Percentiles rank a stretch among this genome's conserved stretches.
These are phyloP conservation scores for Abrostola tripartita DNA, from an alignment of 2,888 invertebrate species.

Conservation along the genomic window DNA sequence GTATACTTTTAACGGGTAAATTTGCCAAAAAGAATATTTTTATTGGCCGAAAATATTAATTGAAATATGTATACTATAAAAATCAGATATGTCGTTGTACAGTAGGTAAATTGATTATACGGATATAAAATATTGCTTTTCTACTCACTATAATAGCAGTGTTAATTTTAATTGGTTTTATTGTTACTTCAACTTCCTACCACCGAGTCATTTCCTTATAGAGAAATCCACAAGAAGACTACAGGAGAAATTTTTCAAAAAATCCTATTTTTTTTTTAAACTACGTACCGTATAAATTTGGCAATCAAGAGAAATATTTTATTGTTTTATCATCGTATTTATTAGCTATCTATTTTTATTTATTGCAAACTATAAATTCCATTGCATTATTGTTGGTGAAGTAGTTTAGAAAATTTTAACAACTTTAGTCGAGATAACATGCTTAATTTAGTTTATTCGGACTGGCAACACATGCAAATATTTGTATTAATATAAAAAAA, in stretches of 20 bases:
- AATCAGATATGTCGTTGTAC: constrained; percentile 85
- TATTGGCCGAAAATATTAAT: constrained; percentile 66
- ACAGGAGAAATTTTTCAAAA: constrained; percentile 81
- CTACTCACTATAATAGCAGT: constrained; percentile 82
- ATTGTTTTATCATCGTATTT: constrained; percentile 76
- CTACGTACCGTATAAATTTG: constrained; percentile 84
- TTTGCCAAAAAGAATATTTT: constrained; percentile 70
- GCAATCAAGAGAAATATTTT: constrained; percentile 81
- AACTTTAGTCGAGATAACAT: constrained; percentile 45
- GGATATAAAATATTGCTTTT: constrained; percentile 81
- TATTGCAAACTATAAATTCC: constrained; percentile 83
- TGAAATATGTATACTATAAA: constrained; percentile 78
- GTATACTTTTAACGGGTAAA: constrained; percentile 63
- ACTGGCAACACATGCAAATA: constrained; percentile 50
- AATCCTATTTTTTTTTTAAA: constrained; percentile 73
- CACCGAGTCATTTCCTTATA: constrained; percentile 65
- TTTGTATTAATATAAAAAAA: constrained; percentile 44
- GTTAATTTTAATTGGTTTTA: constrained; percentile 70
- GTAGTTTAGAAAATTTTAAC: constrained; percentile 60
- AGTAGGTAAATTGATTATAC: constrained; percentile 74
- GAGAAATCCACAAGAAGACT: constrained; percentile 78
- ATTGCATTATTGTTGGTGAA: constrained; percentile 76
- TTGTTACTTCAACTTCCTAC: constrained; percentile 75
- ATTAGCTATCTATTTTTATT: constrained; percentile 73
- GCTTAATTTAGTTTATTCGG: constrained; percentile 51